Evolutionary conservation across 1,140 invertebrate genomes (phyloP), one percentile per base, ranked within the genome.

Genomic region (Aphidius ervi): DNA sequence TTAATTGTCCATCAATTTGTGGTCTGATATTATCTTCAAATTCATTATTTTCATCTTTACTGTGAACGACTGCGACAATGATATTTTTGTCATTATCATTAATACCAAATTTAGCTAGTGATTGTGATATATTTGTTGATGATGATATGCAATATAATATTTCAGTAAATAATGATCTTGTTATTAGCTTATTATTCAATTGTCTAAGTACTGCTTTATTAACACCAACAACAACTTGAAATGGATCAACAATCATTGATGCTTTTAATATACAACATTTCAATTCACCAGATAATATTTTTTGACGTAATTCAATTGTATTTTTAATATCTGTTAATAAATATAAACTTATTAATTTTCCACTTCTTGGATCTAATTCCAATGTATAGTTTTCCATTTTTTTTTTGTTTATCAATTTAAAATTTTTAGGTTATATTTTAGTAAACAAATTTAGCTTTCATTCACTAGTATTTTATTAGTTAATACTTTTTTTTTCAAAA

Each of bases 121-220:
- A 86, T 65, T 84, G 82, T 3, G 82, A 81, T 61, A 89, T 88
- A 67, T 88, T 89, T 69, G 86, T 88, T 0, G 85, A 84, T 9
- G 84, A 70, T 0, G 87, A 89, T 50, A 91, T 76, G 70, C 84
- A 87, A 67, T 83, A 90, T 41, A 91, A 67, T 42, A 89, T 82
- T 78, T 91, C 88, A 0, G 85, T 85, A 66, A 81, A 85, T 3
- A 89, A 67, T 42, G 76, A 84, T 67, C 81, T 84, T 4, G 88
- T 90, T 0, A 81, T 82, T 69, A 88, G 74, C 57, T 68, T 76
- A 8, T 69, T 69, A 9, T 73, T 71, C 59, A 82, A 83, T 56
- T 82, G 75, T 8, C 80, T 77, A 3, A 84, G 62, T 0, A 81
- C 77, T n/a, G 88, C 86, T 74, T 85, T 87, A 67, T 89, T 89